Conservation (phyloP, 1,140 invertebrate species). For the Drosophila asahinai region DNA sequence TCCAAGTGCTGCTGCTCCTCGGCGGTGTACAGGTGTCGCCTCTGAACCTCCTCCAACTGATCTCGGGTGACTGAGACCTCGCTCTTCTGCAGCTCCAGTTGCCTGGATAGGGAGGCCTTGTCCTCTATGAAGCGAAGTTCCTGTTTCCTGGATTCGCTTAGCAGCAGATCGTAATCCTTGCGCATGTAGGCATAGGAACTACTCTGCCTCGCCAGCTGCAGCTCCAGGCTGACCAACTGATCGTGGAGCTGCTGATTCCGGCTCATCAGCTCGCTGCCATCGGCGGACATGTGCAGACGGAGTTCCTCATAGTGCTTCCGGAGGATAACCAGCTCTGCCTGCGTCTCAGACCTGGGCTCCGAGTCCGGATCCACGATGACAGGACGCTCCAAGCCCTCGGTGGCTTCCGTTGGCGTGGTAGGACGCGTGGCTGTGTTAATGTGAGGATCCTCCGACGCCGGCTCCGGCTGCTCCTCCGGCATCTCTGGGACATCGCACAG, state of each 20-base stretch:
- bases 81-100: conserved; percentile 29
- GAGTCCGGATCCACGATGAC: conserved; percentile 30
- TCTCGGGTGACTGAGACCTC: conserved; percentile 26
- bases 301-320: conserved; percentile 76
- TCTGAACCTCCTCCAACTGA: conserved; percentile 23
- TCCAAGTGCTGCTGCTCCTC: conserved; percentile 72
- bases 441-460: neutral
- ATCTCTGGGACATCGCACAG: conserved; percentile 71
- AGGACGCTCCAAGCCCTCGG: conserved; percentile 51
- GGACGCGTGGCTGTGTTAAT: conserved; percentile 71
- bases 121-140: conserved; percentile 65
- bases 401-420: conserved; percentile 59
- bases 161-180: conserved; percentile 65
- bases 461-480: conserved; percentile 28
- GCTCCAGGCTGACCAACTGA: conserved; percentile 50
- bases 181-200: conserved; percentile 71
- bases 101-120: conserved; percentile 26
- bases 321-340: conserved; percentile 54
- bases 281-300: conserved; percentile 64
- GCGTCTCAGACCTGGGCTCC: conserved; percentile 19
- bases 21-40: conserved; percentile 34
- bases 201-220: conserved; percentile 51
- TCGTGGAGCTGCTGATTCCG: conserved; percentile 58
- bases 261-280: conserved; percentile 55
- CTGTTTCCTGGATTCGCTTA: conserved; percentile 44